Evolutionary conservation across 2,888 invertebrate genomes (phyloP).

Genomic region (Rotaria socialis): DNA sequence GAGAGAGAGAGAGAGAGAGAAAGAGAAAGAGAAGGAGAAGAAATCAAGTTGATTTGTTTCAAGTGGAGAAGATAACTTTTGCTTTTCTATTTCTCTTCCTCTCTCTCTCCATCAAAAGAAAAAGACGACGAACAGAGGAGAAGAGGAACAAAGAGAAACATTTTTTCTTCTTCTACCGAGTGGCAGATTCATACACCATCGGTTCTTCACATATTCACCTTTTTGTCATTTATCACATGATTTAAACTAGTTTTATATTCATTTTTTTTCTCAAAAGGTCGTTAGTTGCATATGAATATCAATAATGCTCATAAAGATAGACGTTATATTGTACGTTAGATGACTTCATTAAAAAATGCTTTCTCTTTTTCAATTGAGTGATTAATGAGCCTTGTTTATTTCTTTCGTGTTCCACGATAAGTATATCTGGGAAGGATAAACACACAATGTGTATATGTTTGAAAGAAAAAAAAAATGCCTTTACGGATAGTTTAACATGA

Average conservation of each 20-base stretch:
- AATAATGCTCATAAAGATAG: neutral
- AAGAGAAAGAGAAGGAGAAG: neutral
- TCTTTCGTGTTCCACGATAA: neutral
- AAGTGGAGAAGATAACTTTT: conserved; percentile 32
- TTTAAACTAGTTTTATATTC: neutral
- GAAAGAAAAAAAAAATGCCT: neutral
- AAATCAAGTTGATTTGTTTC: conserved; percentile 38
- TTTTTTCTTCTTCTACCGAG: neutral
- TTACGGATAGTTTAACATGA: conserved; percentile 13
- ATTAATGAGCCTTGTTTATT: neutral
- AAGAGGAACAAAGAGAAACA: neutral
- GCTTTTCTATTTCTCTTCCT: neutral
- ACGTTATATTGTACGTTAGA: neutral
- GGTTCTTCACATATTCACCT: neutral
- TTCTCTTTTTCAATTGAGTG: neutral
- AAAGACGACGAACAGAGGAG: no score
- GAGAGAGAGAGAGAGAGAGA: no score
- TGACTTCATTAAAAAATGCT: conserved; percentile 5
- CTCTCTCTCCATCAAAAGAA: neutral
- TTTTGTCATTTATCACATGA: no score
- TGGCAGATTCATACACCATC: neutral
- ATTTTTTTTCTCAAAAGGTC: neutral
- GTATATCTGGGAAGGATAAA: neutral
- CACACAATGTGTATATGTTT: no score
- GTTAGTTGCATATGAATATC: neutral